Percentiles rank a stretch among this genome's conserved stretches.
Conservation (phyloP, 2,888 invertebrate species). For the Octonoba sinensis region DNA sequence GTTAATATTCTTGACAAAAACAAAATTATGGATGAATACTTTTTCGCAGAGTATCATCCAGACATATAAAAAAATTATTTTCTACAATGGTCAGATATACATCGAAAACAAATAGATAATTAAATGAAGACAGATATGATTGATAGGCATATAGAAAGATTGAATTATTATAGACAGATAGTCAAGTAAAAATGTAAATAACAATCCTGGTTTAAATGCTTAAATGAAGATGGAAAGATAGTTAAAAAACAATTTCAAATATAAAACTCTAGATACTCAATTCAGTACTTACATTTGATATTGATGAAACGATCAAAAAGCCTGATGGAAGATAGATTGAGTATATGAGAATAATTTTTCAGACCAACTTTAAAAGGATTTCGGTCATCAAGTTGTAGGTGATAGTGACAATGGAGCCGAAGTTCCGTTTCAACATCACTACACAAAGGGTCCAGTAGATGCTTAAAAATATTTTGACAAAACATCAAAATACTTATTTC, state of each 20-base stretch:
- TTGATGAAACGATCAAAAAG: conserved; percentile 76
- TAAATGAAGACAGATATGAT: too few relatives aligned
- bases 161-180: too few relatives aligned
- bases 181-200: too few relatives aligned
- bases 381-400: conserved; percentile 79
- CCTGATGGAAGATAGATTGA: conserved; percentile 75
- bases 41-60: background rate
- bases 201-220: too few relatives aligned
- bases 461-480: conserved; percentile 33
- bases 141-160: too few relatives aligned
- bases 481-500: too few relatives aligned
- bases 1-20: conserved; percentile 8
- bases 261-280: too few relatives aligned
- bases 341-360: conserved; percentile 78
- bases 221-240: too few relatives aligned
- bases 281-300: conserved; percentile 75
- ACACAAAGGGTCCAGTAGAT: conserved; percentile 79
- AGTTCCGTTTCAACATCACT: conserved; percentile 92
- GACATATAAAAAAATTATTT: too few relatives aligned
- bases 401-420: conserved; percentile 90
- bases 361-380: conserved; percentile 80
- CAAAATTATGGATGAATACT: background rate
- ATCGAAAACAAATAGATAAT: too few relatives aligned
- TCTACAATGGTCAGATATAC: too few relatives aligned
- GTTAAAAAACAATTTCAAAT: too few relatives aligned